Base-by-base conservation (phyloP, 2,797 vertebrate species). In the Danionella dracula region DNA sequence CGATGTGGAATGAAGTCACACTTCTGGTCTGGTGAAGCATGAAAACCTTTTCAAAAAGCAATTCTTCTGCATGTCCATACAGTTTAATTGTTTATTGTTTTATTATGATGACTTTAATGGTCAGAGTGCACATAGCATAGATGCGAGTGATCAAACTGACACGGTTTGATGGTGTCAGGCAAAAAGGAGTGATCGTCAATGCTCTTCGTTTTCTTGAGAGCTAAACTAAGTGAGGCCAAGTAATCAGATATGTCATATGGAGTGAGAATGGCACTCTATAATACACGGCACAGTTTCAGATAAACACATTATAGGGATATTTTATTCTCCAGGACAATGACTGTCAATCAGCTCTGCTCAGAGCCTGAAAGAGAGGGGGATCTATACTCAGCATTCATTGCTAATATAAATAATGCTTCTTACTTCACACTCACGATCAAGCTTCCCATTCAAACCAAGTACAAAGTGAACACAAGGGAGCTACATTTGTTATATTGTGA, bases 81-180 rank as follows among this genome's bases (percentile, higher is more conserved):
- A 55, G 64, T 68, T 68, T 70, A 73, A 75, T 73, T 70, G 76
- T 75, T 73, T 68, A 75, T 78, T 73, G 71, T 75, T 78, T 75
- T 19, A 55, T 74, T 76, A 71, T 8, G 23, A 53, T 12, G 46
- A 35, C 50, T 60, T 61, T 73, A 76, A 71, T 68, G 71, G 56
- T 69, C 48, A 45, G 50, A n/a, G n/a, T n/a, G n/a, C n/a, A n/a
- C n/a, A n/a, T n/a, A n/a, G n/a, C n/a, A n/a, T n/a, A n/a, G 71
- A 35, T 41, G 13, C 6, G 50, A 45, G 34, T 11, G 50, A 72
- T 57, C 46, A 55, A 57, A 57, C 42, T 58, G 20, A 71, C 44
- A 65, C 29, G 55, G 40, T 57, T 27, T 65, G 51, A 51, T 45
- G 48, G 40, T 29, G 41, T 54, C 19, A 13, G 19, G 8, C 16